Percentiles rank a stretch among this genome's conserved stretches.
phyloP scores from a whole-genome alignment of 2,888 invertebrate genomes.

The Lasioglossum calceatum region DNA sequence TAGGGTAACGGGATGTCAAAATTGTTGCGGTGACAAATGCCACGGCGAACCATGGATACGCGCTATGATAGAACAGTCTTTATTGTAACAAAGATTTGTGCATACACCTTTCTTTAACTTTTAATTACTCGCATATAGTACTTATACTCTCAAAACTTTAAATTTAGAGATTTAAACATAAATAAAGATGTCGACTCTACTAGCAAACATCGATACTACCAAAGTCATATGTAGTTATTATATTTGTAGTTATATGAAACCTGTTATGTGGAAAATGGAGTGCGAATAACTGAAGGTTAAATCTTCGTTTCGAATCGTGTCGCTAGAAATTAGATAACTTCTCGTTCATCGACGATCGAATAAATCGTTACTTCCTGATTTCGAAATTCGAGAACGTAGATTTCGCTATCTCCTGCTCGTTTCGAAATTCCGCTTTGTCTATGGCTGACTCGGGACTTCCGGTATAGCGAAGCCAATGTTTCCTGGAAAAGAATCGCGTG shows the following conservation, averaged over 20 bases:
- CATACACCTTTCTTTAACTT: background rate
- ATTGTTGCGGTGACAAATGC: constrained; percentile 23
- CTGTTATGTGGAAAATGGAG: no score
- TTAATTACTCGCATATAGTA: no score
- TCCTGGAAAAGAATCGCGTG: constrained; percentile 81
- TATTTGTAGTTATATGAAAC: no score
- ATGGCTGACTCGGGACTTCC: constrained; percentile 92
- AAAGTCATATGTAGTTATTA: no score
- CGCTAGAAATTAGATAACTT: constrained; percentile 1
- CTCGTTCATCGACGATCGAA: background rate
- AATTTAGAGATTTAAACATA: no score
- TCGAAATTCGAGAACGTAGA: constrained; percentile 85
- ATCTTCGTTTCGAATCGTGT: background rate
- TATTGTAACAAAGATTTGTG: constrained; percentile 1
- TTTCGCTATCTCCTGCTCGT: constrained; percentile 86
- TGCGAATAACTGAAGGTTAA: no score
- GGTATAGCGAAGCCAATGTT: constrained; percentile 87
- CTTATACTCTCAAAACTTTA: no score
- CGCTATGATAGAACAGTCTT: background rate
- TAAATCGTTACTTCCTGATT: constrained; percentile 82
- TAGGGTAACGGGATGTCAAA: constrained; percentile 27
- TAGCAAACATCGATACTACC: no score
- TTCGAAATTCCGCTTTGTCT: constrained; percentile 89
- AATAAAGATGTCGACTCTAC: no score
- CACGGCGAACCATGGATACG: background rate